phyloP scores from a whole-genome alignment of 2,797 vertebrate genomes.

The Myiotriccus ornatus region DNA sequence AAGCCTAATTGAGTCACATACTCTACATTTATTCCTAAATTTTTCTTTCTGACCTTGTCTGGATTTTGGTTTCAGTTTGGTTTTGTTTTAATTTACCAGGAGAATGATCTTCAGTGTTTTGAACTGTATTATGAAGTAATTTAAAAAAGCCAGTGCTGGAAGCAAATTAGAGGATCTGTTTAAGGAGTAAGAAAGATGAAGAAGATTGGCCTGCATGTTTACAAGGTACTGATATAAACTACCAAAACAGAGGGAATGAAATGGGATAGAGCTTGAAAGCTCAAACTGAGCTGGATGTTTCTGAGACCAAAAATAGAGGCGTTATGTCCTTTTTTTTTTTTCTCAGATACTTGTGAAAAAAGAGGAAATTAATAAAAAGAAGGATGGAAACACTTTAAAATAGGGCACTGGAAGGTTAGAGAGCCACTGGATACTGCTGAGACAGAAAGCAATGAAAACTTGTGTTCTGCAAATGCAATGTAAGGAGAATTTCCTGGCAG shows the following conservation, averaged over 20 bases:
- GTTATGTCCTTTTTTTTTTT: background rate
- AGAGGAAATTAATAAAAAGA: background rate
- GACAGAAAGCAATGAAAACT: background rate
- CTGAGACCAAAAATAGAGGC: background rate
- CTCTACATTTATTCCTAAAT: background rate
- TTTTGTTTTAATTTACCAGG: background rate
- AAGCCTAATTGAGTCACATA: background rate
- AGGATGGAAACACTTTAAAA: background rate
- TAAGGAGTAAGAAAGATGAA: background rate
- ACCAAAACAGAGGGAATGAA: background rate
- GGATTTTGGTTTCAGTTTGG: background rate
- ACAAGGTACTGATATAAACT: background rate
- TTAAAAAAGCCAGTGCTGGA: background rate
- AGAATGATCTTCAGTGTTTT: background rate
- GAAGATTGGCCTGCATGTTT: background rate
- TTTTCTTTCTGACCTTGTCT: background rate
- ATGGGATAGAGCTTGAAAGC: background rate
- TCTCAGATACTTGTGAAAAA: background rate
- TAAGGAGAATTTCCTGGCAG: background rate
- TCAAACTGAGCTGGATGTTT: background rate
- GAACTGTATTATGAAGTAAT: background rate
- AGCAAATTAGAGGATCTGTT: background rate
- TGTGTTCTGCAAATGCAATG: background rate
- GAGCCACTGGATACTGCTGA: background rate
- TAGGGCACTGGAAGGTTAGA: background rate